Base-by-base conservation (phyloP, 2,113 vertebrate species). In the Spea bombifrons region DNA sequence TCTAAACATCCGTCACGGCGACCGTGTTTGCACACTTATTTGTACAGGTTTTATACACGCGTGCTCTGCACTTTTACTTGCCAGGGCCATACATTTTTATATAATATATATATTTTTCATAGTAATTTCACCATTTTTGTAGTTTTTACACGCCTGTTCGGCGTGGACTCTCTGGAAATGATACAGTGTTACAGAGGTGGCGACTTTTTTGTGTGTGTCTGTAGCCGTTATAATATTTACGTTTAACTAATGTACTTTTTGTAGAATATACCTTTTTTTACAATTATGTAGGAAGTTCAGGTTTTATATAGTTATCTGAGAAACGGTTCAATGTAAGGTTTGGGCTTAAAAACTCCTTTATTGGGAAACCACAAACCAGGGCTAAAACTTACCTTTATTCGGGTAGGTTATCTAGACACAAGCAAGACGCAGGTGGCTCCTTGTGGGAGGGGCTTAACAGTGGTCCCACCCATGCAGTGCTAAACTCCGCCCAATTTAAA, bases 81-180 rank as follows among this genome's bases (percentile, higher is more conserved):
- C 13, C 15, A 70, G 67, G 50, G 67, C 67, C 49, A 50, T 50
- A n/a, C 67, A 8, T 70, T 78, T 71, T 66, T 72, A 71, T 72
- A 78, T 78, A 45, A 66, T 78, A 47, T 78, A 78, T 78, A 78
- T 78, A 30, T 30, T 30, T 78, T 78, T 57, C 10, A 66, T 66
- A 72, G 30, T 43, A 13, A n/a, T 70, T 48, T 48, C 13, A 8
- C 13, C 67, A 50, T 59, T 53, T 53, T 59, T 59, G 55, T 13
- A 59, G 55, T 59, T 59, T 53, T 59, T 59, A 59, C 55, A 13
- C 55, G 10, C 6, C 55, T 59, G 12, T 59, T 1, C 55, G 4
- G 4, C 10, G 30, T 1, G 30, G 30, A 1, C 1, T 30, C 30
- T 30, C 30, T 30, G 55, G 55, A 9, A 13, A 5, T 1, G 55